These are phyloP conservation scores for Pteropus rufus DNA, from an alignment of 2,797 vertebrate species.

Conservation along the genomic window DNA sequence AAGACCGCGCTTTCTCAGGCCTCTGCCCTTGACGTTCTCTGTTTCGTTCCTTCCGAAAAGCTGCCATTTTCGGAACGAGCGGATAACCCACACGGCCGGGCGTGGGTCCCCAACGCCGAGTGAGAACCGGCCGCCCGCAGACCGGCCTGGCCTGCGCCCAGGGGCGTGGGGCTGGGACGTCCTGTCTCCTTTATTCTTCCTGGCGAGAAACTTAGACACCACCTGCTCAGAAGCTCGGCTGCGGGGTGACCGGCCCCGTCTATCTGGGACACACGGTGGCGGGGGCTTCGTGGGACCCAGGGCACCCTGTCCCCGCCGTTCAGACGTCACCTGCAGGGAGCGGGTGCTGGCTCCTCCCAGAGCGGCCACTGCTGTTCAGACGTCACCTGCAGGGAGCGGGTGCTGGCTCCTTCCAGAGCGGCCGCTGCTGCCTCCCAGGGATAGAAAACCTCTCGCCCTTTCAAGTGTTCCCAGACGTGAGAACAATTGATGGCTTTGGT, in stretches of 20 bases:
- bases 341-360: background rate
- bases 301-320: background rate
- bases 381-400: background rate
- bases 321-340: background rate
- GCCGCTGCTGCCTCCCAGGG: background rate
- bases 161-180: fast-evolving
- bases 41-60: background rate
- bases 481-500: background rate
- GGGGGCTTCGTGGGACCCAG: background rate
- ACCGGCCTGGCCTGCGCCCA: background rate
- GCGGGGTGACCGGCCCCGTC: fast-evolving
- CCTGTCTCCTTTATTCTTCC: background rate
- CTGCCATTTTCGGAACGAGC: background rate
- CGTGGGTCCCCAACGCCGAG: fast-evolving
- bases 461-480: constrained; percentile 30
- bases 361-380: background rate
- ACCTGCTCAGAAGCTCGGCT: background rate
- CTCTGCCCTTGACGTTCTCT: background rate
- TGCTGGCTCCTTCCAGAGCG: background rate
- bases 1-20: background rate
- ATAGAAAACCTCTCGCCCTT: background rate
- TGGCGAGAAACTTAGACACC: background rate
- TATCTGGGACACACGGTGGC: background rate
- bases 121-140: background rate
- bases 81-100: fast-evolving